Conservation (phyloP, 2,888 invertebrate genomes). For the Ormia ochracea region DNA sequence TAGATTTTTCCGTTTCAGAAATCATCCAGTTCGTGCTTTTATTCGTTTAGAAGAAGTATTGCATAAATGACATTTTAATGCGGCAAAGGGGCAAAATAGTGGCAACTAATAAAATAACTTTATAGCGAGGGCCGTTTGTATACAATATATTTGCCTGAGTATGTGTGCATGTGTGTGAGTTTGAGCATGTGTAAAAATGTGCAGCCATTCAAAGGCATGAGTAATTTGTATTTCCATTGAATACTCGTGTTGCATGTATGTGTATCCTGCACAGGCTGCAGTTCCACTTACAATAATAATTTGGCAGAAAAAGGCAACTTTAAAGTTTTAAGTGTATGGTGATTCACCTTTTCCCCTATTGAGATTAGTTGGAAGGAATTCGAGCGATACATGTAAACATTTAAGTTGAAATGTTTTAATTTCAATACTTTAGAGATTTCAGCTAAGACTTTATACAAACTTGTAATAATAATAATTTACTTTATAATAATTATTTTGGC, state of each 20-base stretch:
- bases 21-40: slow-evolving; percentile 27
- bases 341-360: background rate
- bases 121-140: background rate
- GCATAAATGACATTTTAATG: slow-evolving; percentile 51
- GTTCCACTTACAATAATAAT: background rate
- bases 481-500: too few species aligned
- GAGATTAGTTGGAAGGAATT: background rate
- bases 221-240: slow-evolving; percentile 33
- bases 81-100: slow-evolving; percentile 44
- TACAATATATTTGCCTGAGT: background rate
- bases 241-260: slow-evolving; percentile 52
- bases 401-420: background rate
- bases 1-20: background rate
- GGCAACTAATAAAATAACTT: background rate
- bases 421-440: too few species aligned
- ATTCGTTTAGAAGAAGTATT: slow-evolving; percentile 34
- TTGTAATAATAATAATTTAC: too few species aligned
- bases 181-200: background rate
- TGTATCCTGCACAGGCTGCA: background rate
- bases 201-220: slow-evolving; percentile 42
- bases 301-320: background rate
- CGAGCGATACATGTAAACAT: background rate
- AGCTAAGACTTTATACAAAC: too few species aligned
- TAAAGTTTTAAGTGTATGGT: background rate
- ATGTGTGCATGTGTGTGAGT: background rate